phyloP scores from a whole-genome alignment of 2,113 vertebrate genomes.

The Elephas maximus region DNA sequence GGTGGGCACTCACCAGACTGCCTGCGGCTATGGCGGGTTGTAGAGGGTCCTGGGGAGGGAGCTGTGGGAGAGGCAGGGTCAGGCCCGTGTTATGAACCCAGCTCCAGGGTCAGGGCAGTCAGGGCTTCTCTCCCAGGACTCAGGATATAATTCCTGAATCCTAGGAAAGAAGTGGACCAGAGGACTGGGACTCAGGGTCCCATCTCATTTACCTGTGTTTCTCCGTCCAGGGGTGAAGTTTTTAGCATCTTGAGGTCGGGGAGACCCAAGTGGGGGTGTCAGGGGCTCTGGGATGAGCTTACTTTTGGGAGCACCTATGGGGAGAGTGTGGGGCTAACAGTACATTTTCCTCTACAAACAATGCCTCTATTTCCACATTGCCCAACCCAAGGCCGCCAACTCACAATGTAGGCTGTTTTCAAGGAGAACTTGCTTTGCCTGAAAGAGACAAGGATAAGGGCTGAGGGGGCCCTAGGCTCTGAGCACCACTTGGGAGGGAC shows the following conservation, averaged over 20 bases:
- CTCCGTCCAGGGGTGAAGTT: slow-evolving; percentile 89
- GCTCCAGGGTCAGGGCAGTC: not conserved
- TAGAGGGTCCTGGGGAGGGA: slow-evolving; percentile 86
- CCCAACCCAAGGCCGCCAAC: slow-evolving; percentile 75
- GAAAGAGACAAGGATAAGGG: slow-evolving; percentile 57
- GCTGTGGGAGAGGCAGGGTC: slow-evolving; percentile 45
- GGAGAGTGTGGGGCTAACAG: not conserved
- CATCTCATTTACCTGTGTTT: slow-evolving; percentile 90
- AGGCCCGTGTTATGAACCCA: not conserved
- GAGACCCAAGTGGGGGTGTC: slow-evolving; percentile 87
- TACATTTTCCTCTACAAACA: not conserved
- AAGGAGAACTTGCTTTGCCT: slow-evolving; percentile 95
- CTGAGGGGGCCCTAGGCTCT: not conserved
- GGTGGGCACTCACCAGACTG: slow-evolving; percentile 90
- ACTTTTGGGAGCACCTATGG: slow-evolving; percentile 87
- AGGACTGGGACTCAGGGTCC: not conserved
- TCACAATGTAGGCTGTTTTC: slow-evolving; percentile 93
- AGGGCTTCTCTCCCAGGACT: not conserved
- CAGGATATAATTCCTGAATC: not conserved
- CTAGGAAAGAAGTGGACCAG: not conserved
- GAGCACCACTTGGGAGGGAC: not conserved
- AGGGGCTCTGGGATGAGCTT: slow-evolving; percentile 87
- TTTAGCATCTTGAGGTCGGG: slow-evolving; percentile 87
- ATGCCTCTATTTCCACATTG: not conserved
- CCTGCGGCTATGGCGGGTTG: slow-evolving; percentile 88